Conservation (phyloP, 2,888 invertebrate species). For the Pandemis corylana region DNA sequence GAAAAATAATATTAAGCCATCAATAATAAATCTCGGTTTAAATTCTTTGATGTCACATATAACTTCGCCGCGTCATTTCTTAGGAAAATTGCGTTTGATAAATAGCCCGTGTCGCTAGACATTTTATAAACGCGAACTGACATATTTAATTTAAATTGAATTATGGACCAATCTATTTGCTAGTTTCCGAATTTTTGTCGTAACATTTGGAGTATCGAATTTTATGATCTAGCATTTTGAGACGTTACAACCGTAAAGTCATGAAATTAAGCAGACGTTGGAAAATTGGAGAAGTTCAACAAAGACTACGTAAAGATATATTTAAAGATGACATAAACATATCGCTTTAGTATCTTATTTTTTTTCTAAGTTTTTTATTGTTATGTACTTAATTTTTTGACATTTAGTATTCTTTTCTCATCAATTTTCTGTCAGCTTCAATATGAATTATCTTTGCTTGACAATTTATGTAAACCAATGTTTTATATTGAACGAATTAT, state of each 20-base stretch:
- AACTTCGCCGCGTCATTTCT: slow-evolving; percentile 47
- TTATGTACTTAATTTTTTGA: too few relatives aligned
- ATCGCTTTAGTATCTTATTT: too few relatives aligned
- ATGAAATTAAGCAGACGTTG: background rate
- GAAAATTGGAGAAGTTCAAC: background rate
- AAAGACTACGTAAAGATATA: background rate
- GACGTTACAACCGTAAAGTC: background rate
- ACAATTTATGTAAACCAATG: too few relatives aligned
- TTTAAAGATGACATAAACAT: background rate
- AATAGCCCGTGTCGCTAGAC: slow-evolving; percentile 42
- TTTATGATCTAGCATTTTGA: slow-evolving; percentile 8
- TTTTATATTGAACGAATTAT: too few relatives aligned
- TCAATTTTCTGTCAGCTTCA: too few relatives aligned
- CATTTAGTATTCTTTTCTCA: too few relatives aligned
- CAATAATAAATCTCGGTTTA: slow-evolving; percentile 55
- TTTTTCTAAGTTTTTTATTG: too few relatives aligned
- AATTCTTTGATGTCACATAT: slow-evolving; percentile 65
- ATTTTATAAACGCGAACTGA: slow-evolving; percentile 40
- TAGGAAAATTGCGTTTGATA: slow-evolving; percentile 43
- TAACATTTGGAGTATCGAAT: background rate
- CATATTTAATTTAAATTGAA: slow-evolving; percentile 40
- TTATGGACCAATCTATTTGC: slow-evolving; percentile 36
- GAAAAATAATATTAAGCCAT: slow-evolving; percentile 61
- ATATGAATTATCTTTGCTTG: too few relatives aligned
- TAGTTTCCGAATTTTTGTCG: slow-evolving; percentile 5